Evolutionary conservation across 2,888 invertebrate species (phyloP).

Genomic region (Clanis bilineata): DNA sequence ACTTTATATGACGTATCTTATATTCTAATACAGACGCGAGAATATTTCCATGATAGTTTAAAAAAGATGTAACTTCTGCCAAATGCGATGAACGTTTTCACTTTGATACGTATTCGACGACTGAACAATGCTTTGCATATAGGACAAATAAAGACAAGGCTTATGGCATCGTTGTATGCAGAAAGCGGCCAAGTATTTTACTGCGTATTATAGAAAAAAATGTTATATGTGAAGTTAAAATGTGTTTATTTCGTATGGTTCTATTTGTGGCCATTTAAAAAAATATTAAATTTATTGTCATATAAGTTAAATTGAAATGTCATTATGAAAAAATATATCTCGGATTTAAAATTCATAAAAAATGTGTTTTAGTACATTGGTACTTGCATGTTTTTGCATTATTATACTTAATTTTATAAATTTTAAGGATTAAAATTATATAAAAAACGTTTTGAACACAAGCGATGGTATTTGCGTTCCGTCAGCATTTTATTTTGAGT

Average conservation of each 20-base stretch:
- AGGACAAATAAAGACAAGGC: constrained; percentile 31
- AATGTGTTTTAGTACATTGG: too few species aligned
- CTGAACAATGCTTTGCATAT: constrained; percentile 22
- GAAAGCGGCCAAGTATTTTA: constrained; percentile 16
- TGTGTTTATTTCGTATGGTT: neutral
- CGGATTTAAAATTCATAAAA: too few species aligned
- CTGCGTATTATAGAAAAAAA: neutral
- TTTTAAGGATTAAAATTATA: too few species aligned
- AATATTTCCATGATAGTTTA: constrained; percentile 24
- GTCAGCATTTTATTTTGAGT: constrained; percentile 3
- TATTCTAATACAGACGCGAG: neutral
- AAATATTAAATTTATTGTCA: neutral
- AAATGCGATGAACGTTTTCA: constrained; percentile 35
- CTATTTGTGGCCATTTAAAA: too few species aligned
- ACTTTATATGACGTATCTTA: neutral
- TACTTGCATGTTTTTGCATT: too few species aligned
- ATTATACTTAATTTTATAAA: too few species aligned
- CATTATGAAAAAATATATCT: too few species aligned
- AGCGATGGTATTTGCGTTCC: neutral
- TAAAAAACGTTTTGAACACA: too few species aligned
- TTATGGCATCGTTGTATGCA: constrained; percentile 27
- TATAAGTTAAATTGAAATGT: too few species aligned
- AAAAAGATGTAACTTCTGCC: constrained; percentile 29
- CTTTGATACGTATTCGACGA: constrained; percentile 32
- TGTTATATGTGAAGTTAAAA: too few species aligned